Percentiles rank a stretch among this genome's conserved stretches.
phyloP scores from a whole-genome alignment of 2,888 invertebrate genomes.

The Drosophila melanosoma region DNA sequence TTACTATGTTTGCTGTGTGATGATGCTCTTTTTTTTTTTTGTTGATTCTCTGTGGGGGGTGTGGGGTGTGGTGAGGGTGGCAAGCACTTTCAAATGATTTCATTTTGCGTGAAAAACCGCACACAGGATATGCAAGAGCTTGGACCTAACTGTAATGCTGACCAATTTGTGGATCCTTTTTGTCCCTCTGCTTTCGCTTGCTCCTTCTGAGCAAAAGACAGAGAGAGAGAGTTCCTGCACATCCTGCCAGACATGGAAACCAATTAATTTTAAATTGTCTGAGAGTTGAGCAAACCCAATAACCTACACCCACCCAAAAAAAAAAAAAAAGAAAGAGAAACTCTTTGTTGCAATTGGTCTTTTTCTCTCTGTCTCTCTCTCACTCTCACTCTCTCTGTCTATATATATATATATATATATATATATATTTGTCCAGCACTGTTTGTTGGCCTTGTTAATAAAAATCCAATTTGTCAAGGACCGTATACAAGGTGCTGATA shows the following conservation, averaged over 20 bases:
- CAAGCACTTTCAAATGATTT: conserved; percentile 76
- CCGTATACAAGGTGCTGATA: conserved; percentile 66
- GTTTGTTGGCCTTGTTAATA: conserved; percentile 62
- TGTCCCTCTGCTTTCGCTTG: conserved; percentile 23
- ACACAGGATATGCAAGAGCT: conserved; percentile 47
- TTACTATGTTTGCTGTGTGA: conserved; percentile 71
- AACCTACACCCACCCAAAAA: conserved; percentile 31
- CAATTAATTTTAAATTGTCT: conserved; percentile 80
- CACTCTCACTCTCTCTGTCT: neutral
- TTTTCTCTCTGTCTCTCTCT: neutral
- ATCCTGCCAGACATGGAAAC: conserved; percentile 70
- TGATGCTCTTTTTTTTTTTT: conserved; percentile 42
- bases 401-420: conserved; percentile 34
- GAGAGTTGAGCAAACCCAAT: conserved; percentile 57
- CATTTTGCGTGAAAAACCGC: conserved; percentile 69
- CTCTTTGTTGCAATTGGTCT: conserved; percentile 24
- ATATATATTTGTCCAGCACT: conserved; percentile 41
- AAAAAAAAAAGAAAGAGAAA: conserved; percentile 24
- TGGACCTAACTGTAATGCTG: conserved; percentile 43
- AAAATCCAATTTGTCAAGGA: conserved; percentile 65
- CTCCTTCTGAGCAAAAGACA: conserved; percentile 32
- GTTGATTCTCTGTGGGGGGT: neutral
- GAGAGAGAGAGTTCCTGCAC: conserved; percentile 28
- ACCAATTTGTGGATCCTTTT: conserved; percentile 66
- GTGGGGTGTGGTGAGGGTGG: neutral